Conservation (phyloP, 2,888 invertebrate species). For the Drosophila pseudotakahashii region DNA sequence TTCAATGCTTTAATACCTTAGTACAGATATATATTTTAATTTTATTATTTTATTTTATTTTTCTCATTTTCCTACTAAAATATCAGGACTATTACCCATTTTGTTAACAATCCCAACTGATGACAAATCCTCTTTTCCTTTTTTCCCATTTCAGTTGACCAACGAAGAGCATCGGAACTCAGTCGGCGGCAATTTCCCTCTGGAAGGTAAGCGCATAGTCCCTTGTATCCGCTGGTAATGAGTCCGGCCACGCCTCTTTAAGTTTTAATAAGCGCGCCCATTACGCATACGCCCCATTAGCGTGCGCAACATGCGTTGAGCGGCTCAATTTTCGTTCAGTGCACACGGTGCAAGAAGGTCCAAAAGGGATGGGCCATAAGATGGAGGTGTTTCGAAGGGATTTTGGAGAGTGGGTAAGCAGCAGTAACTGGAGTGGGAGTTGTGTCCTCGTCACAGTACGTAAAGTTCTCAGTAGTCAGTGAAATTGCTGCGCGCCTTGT, state of each 20-base stretch:
- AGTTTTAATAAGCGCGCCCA: slow-evolving; percentile 45
- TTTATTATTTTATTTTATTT: no score
- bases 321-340: slow-evolving; percentile 30
- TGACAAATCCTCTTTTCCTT: neutral
- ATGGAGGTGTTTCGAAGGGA: neutral
- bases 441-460: slow-evolving; percentile 69
- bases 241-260: slow-evolving; percentile 48
- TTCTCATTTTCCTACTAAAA: neutral
- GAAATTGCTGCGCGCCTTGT: slow-evolving; percentile 74
- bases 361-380: slow-evolving; percentile 19
- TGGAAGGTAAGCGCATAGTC: slow-evolving; percentile 29
- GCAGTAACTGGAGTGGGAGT: slow-evolving; percentile 3
- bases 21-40: no score
- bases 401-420: neutral
- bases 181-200: slow-evolving; percentile 14
- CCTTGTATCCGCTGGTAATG: slow-evolving; percentile 36
- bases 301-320: slow-evolving; percentile 26
- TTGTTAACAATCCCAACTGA: neutral
- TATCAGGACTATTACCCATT: neutral
- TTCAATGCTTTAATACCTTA: no score
- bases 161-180: slow-evolving; percentile 27
- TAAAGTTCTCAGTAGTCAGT: slow-evolving; percentile 79
- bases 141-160: slow-evolving; percentile 19
- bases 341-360: slow-evolving; percentile 27
- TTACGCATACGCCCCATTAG: slow-evolving; percentile 70